Conservation (phyloP, 2,797 vertebrate genomes). For the Carapus acus region DNA sequence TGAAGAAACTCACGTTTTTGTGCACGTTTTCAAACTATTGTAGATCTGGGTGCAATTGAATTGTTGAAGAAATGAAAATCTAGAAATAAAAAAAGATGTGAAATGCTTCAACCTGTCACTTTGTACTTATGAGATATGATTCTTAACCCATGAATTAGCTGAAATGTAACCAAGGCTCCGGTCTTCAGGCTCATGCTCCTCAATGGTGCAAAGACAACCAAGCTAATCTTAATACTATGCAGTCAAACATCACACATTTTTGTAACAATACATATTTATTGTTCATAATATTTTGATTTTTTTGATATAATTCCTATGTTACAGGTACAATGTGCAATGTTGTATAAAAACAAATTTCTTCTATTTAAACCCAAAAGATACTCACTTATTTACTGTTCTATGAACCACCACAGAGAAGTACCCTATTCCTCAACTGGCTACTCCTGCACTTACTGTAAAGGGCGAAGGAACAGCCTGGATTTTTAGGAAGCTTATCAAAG, state of each 20-base stretch:
- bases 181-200: no score
- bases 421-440: conserved; percentile 60
- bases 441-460: conserved; percentile 64
- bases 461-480: conserved; percentile 57
- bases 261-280: conserved; percentile 76
- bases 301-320: conserved; percentile 77
- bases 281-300: conserved; percentile 71
- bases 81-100: conserved; percentile 78
- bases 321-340: conserved; percentile 77
- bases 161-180: no score
- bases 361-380: conserved; percentile 71
- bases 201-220: not conserved
- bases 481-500: conserved; percentile 51
- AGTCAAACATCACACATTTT: conserved; percentile 54
- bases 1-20: conserved; percentile 80
- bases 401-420: conserved; percentile 67
- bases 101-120: conserved; percentile 66
- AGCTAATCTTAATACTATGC: conserved; percentile 24
- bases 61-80: conserved; percentile 77
- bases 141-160: no score
- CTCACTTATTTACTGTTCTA: conserved; percentile 64
- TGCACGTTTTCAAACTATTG: conserved; percentile 82
- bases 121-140: not conserved
- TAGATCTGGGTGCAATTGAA: conserved; percentile 82
- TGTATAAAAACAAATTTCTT: conserved; percentile 73